phyloP scores from a whole-genome alignment of 2,113 vertebrate genomes.

The Jaculus jaculus region DNA sequence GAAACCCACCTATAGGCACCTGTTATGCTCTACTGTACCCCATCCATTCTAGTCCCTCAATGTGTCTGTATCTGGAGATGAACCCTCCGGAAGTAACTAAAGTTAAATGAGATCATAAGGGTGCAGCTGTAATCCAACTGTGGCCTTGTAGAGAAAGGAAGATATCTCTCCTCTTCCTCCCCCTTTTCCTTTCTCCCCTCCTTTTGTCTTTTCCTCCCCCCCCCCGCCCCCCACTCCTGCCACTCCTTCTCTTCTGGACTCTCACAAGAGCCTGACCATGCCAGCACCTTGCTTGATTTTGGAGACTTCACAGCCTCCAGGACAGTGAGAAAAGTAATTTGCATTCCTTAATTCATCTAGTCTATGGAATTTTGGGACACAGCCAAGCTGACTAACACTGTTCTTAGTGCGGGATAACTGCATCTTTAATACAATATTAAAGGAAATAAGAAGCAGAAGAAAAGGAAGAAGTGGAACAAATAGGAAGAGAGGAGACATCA shows the following conservation, averaged over 20 bases:
- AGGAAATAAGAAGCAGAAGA: background rate
- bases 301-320: background rate
- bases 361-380: background rate
- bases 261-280: background rate
- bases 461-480: background rate
- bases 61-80: background rate
- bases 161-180: background rate
- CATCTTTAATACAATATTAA: constrained; percentile 9
- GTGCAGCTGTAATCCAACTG: background rate
- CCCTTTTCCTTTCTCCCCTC: background rate
- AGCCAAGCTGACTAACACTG: background rate
- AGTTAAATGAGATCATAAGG: background rate
- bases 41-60: background rate
- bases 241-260: background rate
- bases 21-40: background rate
- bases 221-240: background rate
- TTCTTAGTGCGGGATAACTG: background rate
- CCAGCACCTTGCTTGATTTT: background rate
- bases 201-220: background rate
- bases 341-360: background rate
- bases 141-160: background rate
- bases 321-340: background rate
- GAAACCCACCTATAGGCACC: background rate
- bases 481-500: background rate
- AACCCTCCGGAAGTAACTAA: background rate